A percentile compares a stretch with the other conserved stretches of the same genome.
phyloP scores from a whole-genome alignment of 23 tunicate species.

The Ascidia mentula region DNA sequence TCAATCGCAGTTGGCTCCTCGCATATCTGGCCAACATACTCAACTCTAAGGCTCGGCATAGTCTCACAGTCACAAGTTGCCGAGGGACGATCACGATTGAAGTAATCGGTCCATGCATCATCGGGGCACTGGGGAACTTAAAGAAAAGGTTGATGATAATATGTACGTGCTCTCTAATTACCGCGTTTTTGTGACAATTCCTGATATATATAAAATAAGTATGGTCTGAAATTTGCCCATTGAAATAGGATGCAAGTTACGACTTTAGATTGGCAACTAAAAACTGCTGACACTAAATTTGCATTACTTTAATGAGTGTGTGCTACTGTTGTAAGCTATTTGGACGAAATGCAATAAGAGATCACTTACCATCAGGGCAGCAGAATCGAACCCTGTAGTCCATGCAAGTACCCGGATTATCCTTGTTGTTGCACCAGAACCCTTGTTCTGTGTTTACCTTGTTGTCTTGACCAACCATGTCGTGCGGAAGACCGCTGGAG shows the following conservation, averaged over 20 bases:
- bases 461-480: not conserved
- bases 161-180: too few species aligned
- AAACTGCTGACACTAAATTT: too few species aligned
- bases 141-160: not conserved
- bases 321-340: too few species aligned
- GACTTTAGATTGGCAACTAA: too few species aligned
- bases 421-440: not conserved
- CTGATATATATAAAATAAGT: too few species aligned
- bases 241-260: too few species aligned
- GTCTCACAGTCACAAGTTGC: slow-evolving; percentile 5
- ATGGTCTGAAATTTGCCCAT: too few species aligned
- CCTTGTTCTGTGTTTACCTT: not conserved
- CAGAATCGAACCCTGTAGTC: slow-evolving; percentile 1
- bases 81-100: slow-evolving; percentile 9
- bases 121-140: slow-evolving; percentile 1
- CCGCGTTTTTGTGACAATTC: too few species aligned
- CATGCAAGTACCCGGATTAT: not conserved
- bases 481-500: not conserved
- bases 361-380: not conserved
- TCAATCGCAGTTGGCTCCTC: slow-evolving; percentile 11
- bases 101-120: not conserved
- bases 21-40: not conserved
- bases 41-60: not conserved
- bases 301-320: too few species aligned
- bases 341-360: too few species aligned